Evolutionary conservation across 2,113 vertebrate genomes (phyloP).

Genomic region (Amblyornis subalaris): DNA sequence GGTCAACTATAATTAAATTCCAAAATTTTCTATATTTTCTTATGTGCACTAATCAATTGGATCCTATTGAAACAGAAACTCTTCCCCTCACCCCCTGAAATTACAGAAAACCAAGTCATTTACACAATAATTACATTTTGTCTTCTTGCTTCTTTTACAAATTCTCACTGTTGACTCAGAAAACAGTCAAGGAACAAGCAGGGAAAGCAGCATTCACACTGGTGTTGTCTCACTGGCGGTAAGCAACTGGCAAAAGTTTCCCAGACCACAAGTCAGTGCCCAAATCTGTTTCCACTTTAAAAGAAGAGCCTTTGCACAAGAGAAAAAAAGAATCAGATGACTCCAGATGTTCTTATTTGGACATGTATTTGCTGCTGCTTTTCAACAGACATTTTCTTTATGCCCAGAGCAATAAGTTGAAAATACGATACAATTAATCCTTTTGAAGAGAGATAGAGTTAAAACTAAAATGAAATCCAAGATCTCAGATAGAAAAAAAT

Average conservation of each 20-base stretch:
- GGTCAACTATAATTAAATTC: neutral
- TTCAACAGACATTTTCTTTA: neutral
- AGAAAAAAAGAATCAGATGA: neutral
- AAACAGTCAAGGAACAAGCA: neutral
- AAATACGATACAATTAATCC: neutral
- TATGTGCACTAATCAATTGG: neutral
- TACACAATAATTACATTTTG: neutral
- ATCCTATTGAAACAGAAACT: neutral
- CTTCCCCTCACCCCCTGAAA: neutral
- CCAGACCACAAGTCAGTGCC: neutral
- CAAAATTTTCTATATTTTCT: neutral
- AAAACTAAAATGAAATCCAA: neutral
- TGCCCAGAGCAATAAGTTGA: neutral
- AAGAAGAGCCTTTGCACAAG: neutral
- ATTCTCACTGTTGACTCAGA: neutral
- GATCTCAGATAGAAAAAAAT: neutral
- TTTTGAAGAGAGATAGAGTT: neutral
- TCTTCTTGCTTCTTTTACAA: neutral
- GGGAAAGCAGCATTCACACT: neutral
- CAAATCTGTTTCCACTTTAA: neutral
- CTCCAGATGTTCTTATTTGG: neutral
- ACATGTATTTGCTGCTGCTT: neutral
- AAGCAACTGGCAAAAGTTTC: neutral
- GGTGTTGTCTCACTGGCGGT: neutral
- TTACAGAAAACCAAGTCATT: neutral